Evolutionary conservation across 1,140 invertebrate genomes (phyloP), one percentile per base, ranked within the genome.

Genomic region (Drosophila tristis): DNA sequence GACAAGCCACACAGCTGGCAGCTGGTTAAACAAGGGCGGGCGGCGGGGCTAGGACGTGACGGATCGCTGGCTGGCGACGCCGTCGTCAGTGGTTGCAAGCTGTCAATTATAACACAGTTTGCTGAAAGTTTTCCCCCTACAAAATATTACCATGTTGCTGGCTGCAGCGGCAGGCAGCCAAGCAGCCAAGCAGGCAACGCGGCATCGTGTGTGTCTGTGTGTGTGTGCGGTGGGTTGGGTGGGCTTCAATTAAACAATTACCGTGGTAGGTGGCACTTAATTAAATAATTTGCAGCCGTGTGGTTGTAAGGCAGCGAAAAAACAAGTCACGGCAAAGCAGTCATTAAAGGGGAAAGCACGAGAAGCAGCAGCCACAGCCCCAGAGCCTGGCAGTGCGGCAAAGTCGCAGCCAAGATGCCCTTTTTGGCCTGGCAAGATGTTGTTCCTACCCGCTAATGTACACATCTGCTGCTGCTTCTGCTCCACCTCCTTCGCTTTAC

Each of bases 271-370:
- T 85, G 68, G 64, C 81, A 85, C 80, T 85, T 85, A 85, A 80
- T 85, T 85, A 80, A 85, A 85, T 80, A 85, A 85, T 85, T 85
- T 80, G 75, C 75, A 84, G 51, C 74, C 79, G 61, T 78, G 79
- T 55, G 74, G 79, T 64, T 57, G 61, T 70, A 70, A 70, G 56
- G 56, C 45, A 55, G 57, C 61, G 57, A 81, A 66, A 66, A 66
- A 62, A 44, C 45, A 39, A 54, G 59, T 43, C 44, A 63, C 1
- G 31, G 8, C 8, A 31, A 31, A 7, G 4, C 44, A 43, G 2
- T 39, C 35, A 13, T 39, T 39, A 39, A 39, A 60, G 51, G 53
- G 16, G 31, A 26, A 58, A 20, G 29, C 42, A 43, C 9, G 13
- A 11, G 23, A 7, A 25, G n/a, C 29, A 29, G 6, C 25, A 31